Conservation (phyloP, 1,140 invertebrate species). For the Eumaeus atala region DNA sequence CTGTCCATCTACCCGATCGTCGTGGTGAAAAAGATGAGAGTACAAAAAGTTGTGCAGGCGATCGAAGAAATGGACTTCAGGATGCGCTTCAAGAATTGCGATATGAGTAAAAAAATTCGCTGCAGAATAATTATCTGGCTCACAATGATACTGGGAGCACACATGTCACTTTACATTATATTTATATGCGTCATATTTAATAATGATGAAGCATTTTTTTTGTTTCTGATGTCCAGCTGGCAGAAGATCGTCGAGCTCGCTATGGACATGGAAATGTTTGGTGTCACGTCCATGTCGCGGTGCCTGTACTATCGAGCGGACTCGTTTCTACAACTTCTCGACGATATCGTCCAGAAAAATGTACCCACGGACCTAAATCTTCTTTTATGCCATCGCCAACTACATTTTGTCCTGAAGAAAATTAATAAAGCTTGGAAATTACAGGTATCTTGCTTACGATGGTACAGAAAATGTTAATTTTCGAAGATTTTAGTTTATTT, state of each 20-base stretch:
- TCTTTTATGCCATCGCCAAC: conserved; percentile 7
- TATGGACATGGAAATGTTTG: background rate
- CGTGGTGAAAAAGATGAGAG: conserved; percentile 1
- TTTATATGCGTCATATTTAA: background rate
- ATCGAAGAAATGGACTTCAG: conserved; percentile 6
- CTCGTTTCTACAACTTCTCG: background rate
- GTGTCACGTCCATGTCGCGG: background rate
- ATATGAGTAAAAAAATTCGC: background rate
- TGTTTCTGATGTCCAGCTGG: background rate
- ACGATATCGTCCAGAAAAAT: background rate
- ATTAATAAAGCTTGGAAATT: conserved; percentile 13
- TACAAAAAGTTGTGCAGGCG: background rate
- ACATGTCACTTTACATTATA: background rate
- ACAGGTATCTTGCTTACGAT: conserved; percentile 1
- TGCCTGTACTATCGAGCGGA: background rate
- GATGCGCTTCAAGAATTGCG: conserved; percentile 6
- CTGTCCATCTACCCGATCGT: conserved; percentile 6
- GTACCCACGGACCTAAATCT: background rate
- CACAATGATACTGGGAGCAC: background rate
- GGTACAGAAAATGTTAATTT: too few relatives aligned
- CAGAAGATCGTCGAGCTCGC: background rate
- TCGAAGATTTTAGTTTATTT: background rate
- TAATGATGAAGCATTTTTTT: background rate
- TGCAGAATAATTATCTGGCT: background rate
- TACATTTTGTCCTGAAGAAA: conserved; percentile 13